These are phyloP conservation scores for Griposia aprilina DNA, from an alignment of 2,888 invertebrate species.

Conservation along the genomic window DNA sequence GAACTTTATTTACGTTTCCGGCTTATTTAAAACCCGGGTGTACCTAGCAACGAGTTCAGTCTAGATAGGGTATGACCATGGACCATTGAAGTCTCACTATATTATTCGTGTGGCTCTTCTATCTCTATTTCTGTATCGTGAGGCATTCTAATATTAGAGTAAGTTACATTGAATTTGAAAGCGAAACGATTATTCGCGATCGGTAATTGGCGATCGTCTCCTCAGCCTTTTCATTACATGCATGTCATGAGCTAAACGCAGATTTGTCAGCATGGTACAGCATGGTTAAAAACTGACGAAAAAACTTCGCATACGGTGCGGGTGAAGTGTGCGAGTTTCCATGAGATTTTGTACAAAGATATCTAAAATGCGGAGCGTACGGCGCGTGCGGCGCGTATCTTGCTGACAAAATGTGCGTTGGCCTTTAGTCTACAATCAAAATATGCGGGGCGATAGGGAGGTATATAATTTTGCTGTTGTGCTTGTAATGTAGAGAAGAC, in stretches of 20 bases:
- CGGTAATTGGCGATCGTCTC: not conserved
- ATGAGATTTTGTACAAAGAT: not conserved
- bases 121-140: not conserved
- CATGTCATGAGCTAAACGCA: not conserved
- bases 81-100: not conserved
- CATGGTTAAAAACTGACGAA: not conserved
- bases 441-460: too few species aligned
- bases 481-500: too few species aligned
- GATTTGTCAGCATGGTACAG: not conserved
- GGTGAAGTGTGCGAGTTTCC: not conserved
- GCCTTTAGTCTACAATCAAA: not conserved
- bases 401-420: not conserved
- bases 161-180: not conserved
- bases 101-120: too few species aligned
- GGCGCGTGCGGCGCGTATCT: too few species aligned
- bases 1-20: not conserved
- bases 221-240: not conserved
- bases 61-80: not conserved
- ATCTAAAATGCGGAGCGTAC: not conserved
- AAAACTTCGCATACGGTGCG: not conserved
- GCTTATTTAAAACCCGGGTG: not conserved
- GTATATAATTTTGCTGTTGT: not conserved
- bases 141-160: not conserved
- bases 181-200: not conserved
- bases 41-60: not conserved